Percentiles rank a stretch among this genome's conserved stretches.
Conservation (phyloP, 2,888 invertebrate genomes). For the Scaptomyza cyrtandrae region DNA sequence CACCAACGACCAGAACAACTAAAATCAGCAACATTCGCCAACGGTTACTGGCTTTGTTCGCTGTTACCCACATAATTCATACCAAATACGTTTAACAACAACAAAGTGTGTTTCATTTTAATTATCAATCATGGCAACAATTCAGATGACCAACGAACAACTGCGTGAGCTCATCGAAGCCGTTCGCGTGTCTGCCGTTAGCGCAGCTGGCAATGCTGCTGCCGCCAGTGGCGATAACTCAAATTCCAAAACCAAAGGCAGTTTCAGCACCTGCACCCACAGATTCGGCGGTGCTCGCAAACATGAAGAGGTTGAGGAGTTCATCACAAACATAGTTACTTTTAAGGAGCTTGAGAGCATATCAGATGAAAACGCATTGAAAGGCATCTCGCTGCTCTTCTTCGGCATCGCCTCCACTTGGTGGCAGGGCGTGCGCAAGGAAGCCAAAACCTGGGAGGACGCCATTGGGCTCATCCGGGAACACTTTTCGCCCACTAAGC, state of each 20-base stretch:
- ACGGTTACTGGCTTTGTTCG: slow-evolving; percentile 62
- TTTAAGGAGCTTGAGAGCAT: slow-evolving; percentile 82
- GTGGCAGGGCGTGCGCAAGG: slow-evolving; percentile 83
- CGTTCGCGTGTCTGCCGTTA: slow-evolving; percentile 59
- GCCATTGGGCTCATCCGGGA: slow-evolving; percentile 79
- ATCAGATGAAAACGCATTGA: slow-evolving; percentile 80
- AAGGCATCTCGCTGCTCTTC: slow-evolving; percentile 79
- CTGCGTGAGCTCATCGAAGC: slow-evolving; percentile 78
- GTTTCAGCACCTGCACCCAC: slow-evolving; percentile 73
- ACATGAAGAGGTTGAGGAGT: slow-evolving; percentile 82
- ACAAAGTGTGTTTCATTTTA: slow-evolving; percentile 16
- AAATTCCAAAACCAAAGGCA: slow-evolving; percentile 69
- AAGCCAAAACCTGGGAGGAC: slow-evolving; percentile 82
- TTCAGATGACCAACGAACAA: slow-evolving; percentile 81
- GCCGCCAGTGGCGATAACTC: slow-evolving; percentile 22
- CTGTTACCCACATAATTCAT: slow-evolving; percentile 21
- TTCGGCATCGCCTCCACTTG: slow-evolving; percentile 79
- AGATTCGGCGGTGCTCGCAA: slow-evolving; percentile 77
- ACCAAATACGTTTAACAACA: slow-evolving; percentile 1
- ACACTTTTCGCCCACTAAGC: slow-evolving; percentile 82
- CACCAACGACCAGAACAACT: slow-evolving; percentile 39
- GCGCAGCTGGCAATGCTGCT: slow-evolving; percentile 44
- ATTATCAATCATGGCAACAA: slow-evolving; percentile 54
- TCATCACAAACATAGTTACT: slow-evolving; percentile 76
- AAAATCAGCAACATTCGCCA: slow-evolving; percentile 63